These are phyloP conservation scores for Neuroscelio doddi DNA, from an alignment of 2,888 invertebrate genomes.

Conservation along the genomic window DNA sequence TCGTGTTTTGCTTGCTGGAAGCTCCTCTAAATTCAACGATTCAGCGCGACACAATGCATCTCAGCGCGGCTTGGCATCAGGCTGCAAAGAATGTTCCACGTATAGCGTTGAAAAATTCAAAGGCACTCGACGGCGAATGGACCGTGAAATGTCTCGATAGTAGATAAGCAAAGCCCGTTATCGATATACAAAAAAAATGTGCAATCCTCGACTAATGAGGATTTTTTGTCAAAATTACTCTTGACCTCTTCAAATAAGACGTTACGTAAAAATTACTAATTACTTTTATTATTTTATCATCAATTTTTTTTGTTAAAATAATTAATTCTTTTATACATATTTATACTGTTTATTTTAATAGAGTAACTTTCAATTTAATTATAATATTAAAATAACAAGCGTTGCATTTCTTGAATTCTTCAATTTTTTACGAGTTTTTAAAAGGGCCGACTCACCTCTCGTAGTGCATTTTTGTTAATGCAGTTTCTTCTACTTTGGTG, in stretches of 20 bases:
- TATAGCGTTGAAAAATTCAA: conserved; percentile 45
- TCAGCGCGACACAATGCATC: conserved; percentile 40
- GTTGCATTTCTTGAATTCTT: too few relatives aligned
- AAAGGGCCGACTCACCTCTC: too few relatives aligned
- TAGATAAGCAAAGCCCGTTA: conserved; percentile 18
- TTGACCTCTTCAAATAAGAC: background rate
- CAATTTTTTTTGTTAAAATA: too few relatives aligned
- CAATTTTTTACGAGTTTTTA: too few relatives aligned
- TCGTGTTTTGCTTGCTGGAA: conserved; percentile 1
- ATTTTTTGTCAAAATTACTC: background rate
- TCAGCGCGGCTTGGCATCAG: conserved; percentile 11
- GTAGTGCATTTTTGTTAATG: too few relatives aligned
- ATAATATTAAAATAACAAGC: too few relatives aligned
- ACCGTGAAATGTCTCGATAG: conserved; percentile 25
- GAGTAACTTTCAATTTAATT: too few relatives aligned
- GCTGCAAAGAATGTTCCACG: background rate
- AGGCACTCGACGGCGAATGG: conserved; percentile 24
- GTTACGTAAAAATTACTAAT: too few relatives aligned
- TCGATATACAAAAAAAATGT: background rate
- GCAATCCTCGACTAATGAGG: background rate
- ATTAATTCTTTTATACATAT: too few relatives aligned
- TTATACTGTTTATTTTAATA: too few relatives aligned
- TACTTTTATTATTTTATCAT: too few relatives aligned
- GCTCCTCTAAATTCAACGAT: conserved; percentile 48
- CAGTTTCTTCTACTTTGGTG: too few relatives aligned